phyloP scores from a whole-genome alignment of 2,113 vertebrate species.

The Halichoerus grypus region DNA sequence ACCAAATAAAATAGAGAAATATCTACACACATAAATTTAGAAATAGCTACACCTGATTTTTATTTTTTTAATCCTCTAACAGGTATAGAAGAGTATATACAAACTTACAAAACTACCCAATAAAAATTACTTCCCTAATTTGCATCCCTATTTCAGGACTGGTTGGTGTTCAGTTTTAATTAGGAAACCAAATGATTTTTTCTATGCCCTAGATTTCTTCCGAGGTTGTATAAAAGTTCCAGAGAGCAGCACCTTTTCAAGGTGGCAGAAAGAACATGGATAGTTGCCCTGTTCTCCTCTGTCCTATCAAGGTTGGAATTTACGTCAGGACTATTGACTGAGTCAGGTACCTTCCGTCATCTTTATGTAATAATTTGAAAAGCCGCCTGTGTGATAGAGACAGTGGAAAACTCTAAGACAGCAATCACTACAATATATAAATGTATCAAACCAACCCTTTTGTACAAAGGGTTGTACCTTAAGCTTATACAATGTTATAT shows the following conservation, averaged over 20 bases:
- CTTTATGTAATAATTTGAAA: slow-evolving; percentile 31
- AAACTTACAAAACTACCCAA: neutral
- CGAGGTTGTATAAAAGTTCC: neutral
- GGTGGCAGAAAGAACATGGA: neutral
- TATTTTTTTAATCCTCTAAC: neutral
- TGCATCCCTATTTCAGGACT: neutral
- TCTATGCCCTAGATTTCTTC: neutral
- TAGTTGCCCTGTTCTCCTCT: neutral
- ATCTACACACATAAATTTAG: neutral
- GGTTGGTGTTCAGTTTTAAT: neutral
- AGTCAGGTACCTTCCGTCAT: neutral
- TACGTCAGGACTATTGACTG: neutral
- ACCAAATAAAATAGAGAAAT: neutral
- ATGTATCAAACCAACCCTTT: neutral
- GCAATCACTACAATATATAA: neutral
- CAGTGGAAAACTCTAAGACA: neutral
- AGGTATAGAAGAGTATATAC: neutral
- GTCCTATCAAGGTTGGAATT: neutral
- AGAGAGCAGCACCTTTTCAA: neutral
- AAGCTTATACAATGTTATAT: neutral
- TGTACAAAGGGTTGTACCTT: neutral
- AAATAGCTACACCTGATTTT: neutral
- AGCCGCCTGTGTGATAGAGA: neutral
- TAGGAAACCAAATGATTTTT: neutral
- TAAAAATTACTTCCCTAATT: neutral